These are phyloP conservation scores for Synanthedon andrenaeformis DNA, from an alignment of 2,888 invertebrate genomes.

Conservation along the genomic window DNA sequence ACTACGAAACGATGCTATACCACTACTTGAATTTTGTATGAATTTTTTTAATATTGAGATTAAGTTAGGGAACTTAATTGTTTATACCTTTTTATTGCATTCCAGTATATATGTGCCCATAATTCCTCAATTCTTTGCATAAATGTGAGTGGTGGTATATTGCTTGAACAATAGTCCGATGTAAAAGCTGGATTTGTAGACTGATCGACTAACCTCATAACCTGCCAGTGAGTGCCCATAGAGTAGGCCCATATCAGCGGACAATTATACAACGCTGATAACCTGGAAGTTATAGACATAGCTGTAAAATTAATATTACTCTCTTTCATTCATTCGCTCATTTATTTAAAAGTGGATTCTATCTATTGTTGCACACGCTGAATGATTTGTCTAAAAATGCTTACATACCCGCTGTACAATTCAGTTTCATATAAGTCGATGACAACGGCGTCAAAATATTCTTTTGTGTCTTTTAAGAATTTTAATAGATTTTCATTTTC, in stretches of 20 bases:
- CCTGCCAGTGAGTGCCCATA: constrained; percentile 39
- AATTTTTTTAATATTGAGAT: no score
- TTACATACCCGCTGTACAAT: background rate
- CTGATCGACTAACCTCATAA: constrained; percentile 33
- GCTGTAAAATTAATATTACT: background rate
- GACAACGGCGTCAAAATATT: background rate
- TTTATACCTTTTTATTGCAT: background rate
- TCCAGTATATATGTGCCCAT: constrained; percentile 9
- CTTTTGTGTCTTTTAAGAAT: background rate
- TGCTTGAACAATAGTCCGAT: constrained; percentile 28
- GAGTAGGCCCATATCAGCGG: constrained; percentile 42
- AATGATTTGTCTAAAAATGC: background rate
- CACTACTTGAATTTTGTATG: no score
- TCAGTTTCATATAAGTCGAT: background rate
- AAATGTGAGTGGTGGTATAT: constrained; percentile 26
- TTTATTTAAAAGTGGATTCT: no score
- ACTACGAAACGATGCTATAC: no score
- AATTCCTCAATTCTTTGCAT: constrained; percentile 26
- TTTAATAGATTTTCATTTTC: background rate
- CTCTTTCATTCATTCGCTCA: no score
- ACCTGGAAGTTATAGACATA: constrained; percentile 18
- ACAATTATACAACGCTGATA: constrained; percentile 34
- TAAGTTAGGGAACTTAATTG: no score
- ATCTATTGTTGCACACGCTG: no score
- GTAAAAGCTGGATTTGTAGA: constrained; percentile 37